Base-by-base conservation (phyloP, 1,140 invertebrate genomes). In the Steinernema feltiae region DNA sequence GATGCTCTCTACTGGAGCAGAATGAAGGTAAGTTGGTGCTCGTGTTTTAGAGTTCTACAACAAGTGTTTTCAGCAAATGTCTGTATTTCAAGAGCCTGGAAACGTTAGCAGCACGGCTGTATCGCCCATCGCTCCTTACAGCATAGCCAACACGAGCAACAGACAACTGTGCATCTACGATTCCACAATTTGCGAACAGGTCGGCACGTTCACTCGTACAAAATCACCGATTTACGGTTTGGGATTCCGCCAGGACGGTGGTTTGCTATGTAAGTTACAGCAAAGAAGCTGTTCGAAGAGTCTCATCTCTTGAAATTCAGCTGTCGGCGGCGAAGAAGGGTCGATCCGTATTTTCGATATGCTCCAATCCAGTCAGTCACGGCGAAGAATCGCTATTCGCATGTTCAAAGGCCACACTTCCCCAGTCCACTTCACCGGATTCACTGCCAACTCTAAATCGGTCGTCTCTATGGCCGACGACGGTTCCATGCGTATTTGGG, bases 381-480 rank as follows among this genome's bases (percentile, higher is more conserved):
- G 48, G 71, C 21, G 71, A 91, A 0, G 92, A 92, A 85, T 92
- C 90, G 83, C 89, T 92, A 46, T 97, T 0, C 87, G 94, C 79
- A 86, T 89, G 21, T 91, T 91, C 83, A 90, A 90, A 86, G 91
- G 91, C n/a, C 91, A 92, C 83, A 70, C 82, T 48, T 30, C 70
- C 30, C 80, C 30, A 74, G 81, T 75, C 27, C 94, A 95, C 86
- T 89, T 93, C 46, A 91, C 92, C 78, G 91, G 90, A 84, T 98
- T 97, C 82, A 90, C 93, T 18, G 88, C 90, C 32, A 91, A 92
- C 85, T 91, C 92, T 82, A 87, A 91, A 32, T 91, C 92, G 74
- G 89, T 98, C 32, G 89, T 92, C 2, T 95, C 94, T 82, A 96
- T 94, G 86, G 93, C 93, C 3, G 95, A 98, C 89, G 95, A 99